Percentiles rank a stretch among this genome's conserved stretches.
Evolutionary conservation across 2,113 vertebrate species (phyloP).

Genomic region (Paramormyrops kingsleyae): DNA sequence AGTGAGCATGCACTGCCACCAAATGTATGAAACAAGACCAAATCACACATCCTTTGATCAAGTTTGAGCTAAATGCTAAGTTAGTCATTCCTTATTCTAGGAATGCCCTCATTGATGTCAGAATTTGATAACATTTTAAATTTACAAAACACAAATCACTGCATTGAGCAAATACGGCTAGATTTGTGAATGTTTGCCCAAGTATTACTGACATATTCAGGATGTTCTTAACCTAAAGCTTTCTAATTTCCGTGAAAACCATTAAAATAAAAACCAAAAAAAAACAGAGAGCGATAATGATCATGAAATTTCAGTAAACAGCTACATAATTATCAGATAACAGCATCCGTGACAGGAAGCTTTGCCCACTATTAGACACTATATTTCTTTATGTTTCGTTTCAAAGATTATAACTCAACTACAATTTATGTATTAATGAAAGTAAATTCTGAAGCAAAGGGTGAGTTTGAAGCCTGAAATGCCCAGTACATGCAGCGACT

Average conservation of each 20-base stretch:
- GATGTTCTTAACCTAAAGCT: conserved; percentile 23
- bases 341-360: background rate
- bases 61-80: conserved; percentile 13
- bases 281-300: conserved; percentile 42
- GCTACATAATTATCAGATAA: conserved; percentile 19
- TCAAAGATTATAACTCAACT: background rate
- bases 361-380: conserved; percentile 30
- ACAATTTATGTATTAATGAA: background rate
- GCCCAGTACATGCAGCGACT: background rate
- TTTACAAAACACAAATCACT: background rate
- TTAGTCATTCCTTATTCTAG: background rate
- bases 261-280: conserved; percentile 20
- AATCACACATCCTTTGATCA: conserved; percentile 22
- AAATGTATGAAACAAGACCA: conserved; percentile 41
- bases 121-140: background rate
- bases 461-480: background rate
- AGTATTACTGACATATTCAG: background rate
- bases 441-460: background rate
- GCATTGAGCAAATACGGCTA: background rate
- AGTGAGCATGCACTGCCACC: conserved; percentile 32
- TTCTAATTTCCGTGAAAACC: conserved; percentile 25
- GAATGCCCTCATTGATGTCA: background rate
- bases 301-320: conserved; percentile 30
- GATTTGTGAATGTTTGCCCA: background rate
- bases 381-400: background rate